Conservation (phyloP, 2,888 invertebrate genomes). For the Sarcophaga subvicina region DNA sequence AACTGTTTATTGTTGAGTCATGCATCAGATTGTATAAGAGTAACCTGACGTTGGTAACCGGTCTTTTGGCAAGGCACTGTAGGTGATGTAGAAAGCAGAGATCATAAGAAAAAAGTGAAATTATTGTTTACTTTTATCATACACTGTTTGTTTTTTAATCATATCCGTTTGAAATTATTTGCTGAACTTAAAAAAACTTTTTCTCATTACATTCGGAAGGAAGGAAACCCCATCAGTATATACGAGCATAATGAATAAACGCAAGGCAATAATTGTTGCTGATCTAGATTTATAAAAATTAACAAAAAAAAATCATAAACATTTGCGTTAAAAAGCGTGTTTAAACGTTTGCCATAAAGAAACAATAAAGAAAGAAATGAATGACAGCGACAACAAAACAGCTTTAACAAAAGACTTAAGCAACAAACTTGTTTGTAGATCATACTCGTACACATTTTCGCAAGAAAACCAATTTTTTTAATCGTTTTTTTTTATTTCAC, state of each 20-base stretch:
- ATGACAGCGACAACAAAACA: not conserved
- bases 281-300: not conserved
- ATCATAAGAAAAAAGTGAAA: not conserved
- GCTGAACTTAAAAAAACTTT: not conserved
- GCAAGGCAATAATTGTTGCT: not conserved
- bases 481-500: not conserved
- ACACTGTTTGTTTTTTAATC: too few relatives aligned
- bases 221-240: not conserved
- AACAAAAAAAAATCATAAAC: not conserved
- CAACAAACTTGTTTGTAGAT: constrained; percentile 55
- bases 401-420: constrained; percentile 63
- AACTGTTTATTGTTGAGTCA: too few relatives aligned
- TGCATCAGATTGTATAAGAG: too few relatives aligned
- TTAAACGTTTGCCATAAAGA: not conserved
- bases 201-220: not conserved
- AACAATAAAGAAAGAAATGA: not conserved
- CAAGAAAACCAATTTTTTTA: not conserved
- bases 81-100: not conserved
- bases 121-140: not conserved
- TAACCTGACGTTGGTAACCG: too few relatives aligned
- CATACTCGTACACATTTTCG: not conserved
- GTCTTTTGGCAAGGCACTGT: too few relatives aligned
- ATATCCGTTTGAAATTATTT: not conserved
- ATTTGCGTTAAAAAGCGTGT: not conserved
- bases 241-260: not conserved